Conservation (phyloP, 2,888 invertebrate genomes). For the Amorpha juglandis region DNA sequence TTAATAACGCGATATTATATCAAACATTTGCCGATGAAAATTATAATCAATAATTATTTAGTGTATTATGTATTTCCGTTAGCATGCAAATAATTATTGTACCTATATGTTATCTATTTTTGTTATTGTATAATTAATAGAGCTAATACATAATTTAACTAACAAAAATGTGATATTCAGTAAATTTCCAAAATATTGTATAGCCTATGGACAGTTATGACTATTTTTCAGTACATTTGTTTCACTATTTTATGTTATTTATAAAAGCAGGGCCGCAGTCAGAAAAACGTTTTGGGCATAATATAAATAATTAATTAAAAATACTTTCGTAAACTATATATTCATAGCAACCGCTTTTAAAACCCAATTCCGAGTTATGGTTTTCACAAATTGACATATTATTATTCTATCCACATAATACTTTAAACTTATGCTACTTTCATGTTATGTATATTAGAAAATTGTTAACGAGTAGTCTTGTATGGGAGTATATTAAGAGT, state of each 20-base stretch:
- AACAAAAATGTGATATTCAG: background rate
- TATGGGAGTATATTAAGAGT: too few relatives aligned
- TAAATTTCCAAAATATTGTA: background rate
- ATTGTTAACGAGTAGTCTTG: background rate
- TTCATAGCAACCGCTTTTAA: background rate
- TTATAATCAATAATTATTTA: too few relatives aligned
- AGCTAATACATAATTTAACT: background rate
- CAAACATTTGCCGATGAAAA: too few relatives aligned
- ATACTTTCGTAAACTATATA: background rate
- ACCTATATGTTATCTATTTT: too few relatives aligned
- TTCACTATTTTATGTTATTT: background rate
- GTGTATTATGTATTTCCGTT: too few relatives aligned
- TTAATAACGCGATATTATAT: too few relatives aligned
- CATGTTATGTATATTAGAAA: background rate
- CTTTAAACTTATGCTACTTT: background rate
- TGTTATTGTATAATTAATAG: background rate
- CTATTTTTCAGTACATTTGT: conserved; percentile 6
- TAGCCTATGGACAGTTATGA: background rate
- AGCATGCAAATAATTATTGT: too few relatives aligned
- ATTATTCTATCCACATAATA: background rate
- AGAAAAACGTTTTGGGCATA: background rate
- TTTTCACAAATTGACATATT: background rate
- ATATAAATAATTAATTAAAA: background rate
- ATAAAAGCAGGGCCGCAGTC: conserved; percentile 1
- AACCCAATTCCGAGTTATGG: background rate